phyloP scores from a whole-genome alignment of 1,140 invertebrate genomes.

The Sitobion miscanthi region DNA sequence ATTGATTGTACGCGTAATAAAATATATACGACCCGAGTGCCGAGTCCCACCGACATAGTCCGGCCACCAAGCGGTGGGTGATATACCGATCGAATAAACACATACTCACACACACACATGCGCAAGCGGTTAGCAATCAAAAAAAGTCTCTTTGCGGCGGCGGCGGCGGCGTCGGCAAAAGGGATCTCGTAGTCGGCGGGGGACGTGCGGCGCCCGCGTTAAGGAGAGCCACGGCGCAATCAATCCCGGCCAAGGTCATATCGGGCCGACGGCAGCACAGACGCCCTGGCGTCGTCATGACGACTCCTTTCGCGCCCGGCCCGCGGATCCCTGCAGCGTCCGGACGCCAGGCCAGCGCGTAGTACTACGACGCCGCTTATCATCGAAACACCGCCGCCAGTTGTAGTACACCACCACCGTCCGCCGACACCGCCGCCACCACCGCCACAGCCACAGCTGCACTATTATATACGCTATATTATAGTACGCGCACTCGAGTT shows the following conservation, averaged over 20 bases:
- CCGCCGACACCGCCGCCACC: neutral
- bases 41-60: neutral
- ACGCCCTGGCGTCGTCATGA: slow-evolving; percentile 27
- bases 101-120: neutral
- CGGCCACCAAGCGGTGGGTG: too few species aligned
- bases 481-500: neutral
- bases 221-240: slow-evolving; percentile 26
- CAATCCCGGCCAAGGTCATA: slow-evolving; percentile 53
- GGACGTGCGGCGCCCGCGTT: neutral
- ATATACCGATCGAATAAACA: slow-evolving; percentile 1
- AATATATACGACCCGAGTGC: neutral
- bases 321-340: slow-evolving; percentile 27
- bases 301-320: neutral
- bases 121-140: neutral
- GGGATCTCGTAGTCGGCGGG: neutral
- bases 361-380: slow-evolving; percentile 43
- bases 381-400: slow-evolving; percentile 27
- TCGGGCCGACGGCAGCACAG: slow-evolving; percentile 35
- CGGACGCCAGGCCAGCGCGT: slow-evolving; percentile 27
- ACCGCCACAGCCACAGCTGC: neutral
- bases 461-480: neutral
- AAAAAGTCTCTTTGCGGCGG: neutral
- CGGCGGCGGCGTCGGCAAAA: neutral
- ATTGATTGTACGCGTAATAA: slow-evolving; percentile 28
- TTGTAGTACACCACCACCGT: neutral